phyloP scores from a whole-genome alignment of 2,888 invertebrate genomes.

The Uropetala carovei region DNA sequence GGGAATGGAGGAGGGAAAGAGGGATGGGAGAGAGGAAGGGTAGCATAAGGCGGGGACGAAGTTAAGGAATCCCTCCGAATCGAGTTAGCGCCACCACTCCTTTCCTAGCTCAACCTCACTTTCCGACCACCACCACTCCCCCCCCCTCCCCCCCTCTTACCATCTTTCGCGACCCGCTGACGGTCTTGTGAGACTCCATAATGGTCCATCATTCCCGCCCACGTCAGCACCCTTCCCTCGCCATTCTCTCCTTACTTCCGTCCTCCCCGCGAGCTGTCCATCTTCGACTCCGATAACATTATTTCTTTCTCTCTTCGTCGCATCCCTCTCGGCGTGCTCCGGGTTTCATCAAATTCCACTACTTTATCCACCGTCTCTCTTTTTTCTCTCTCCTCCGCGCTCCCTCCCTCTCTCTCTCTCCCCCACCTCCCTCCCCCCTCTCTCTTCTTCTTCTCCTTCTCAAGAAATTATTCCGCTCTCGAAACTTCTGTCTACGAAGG shows the following conservation, averaged over 20 bases:
- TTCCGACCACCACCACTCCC: not conserved
- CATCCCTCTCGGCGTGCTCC: too few relatives aligned
- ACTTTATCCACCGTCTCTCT: not conserved
- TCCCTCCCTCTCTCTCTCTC: too few relatives aligned
- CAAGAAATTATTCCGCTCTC: not conserved
- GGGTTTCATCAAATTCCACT: too few relatives aligned
- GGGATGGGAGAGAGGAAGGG: not conserved
- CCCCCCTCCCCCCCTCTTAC: not conserved
- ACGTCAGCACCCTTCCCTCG: not conserved
- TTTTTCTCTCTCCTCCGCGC: not conserved
- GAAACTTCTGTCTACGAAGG: too few relatives aligned
- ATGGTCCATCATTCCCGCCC: slow-evolving; percentile 31
- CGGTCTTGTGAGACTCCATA: not conserved
- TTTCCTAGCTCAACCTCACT: not conserved
- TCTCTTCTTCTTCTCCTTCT: not conserved
- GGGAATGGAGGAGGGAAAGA: not conserved
- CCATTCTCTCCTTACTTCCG: not conserved
- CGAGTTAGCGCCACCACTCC: slow-evolving; percentile 36
- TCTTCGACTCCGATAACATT: not conserved
- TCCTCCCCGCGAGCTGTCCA: not conserved
- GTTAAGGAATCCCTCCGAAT: slow-evolving; percentile 32
- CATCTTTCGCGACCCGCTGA: not conserved
- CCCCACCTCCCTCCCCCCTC: too few relatives aligned
- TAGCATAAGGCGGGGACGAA: slow-evolving; percentile 5
- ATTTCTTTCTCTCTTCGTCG: not conserved